phyloP scores from a whole-genome alignment of 2,113 vertebrate species.

The Oriolus oriolus region DNA sequence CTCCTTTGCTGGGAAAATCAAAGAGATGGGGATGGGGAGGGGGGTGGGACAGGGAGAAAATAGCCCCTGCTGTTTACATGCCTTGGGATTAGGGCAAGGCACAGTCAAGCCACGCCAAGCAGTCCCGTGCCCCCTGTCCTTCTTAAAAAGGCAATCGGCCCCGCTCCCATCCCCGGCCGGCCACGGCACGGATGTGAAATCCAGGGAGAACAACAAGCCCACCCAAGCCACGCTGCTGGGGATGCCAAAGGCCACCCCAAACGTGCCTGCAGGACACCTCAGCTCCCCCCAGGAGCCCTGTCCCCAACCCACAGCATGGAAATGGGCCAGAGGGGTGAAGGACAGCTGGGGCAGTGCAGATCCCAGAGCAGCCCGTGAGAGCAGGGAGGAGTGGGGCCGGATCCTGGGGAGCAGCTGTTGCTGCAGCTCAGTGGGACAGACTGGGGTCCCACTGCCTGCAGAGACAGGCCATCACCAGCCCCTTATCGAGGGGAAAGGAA shows the following conservation, averaged over 20 bases:
- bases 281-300: neutral
- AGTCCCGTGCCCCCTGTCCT: neutral
- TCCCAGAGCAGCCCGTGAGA: neutral
- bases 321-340: neutral
- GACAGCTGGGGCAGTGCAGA: neutral
- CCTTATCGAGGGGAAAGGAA: constrained; percentile 50
- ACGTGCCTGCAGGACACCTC: neutral
- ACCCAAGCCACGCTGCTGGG: neutral
- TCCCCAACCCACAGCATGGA: neutral
- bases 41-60: neutral
- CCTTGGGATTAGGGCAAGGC: constrained; percentile 21
- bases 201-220: neutral
- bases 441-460: neutral
- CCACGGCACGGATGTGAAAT: neutral
- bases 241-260: neutral
- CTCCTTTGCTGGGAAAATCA: constrained; percentile 60
- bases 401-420: neutral
- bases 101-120: neutral
- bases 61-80: constrained; percentile 38
- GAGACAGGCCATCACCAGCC: neutral
- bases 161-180: accelerated
- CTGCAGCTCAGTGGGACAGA: neutral
- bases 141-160: neutral
- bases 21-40: neutral
- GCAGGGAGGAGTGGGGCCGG: neutral